These are phyloP conservation scores for Zele albiditarsus DNA, from an alignment of 2,888 invertebrate genomes.

Conservation along the genomic window DNA sequence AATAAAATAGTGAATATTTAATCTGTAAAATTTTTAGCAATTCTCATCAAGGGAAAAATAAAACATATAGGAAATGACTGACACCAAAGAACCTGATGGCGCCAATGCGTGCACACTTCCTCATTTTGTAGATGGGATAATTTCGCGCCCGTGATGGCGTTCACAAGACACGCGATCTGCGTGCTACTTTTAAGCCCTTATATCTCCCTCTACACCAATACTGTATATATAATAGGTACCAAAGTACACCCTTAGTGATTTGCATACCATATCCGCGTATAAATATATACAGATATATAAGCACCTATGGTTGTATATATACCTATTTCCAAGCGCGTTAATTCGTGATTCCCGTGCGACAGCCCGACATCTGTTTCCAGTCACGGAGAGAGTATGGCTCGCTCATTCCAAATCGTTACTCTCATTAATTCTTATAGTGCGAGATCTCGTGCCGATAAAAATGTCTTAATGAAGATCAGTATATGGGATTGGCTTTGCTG, in stretches of 20 bases:
- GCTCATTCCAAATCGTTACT: slow-evolving; percentile 28
- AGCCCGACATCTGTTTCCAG: slow-evolving; percentile 42
- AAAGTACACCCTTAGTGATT: slow-evolving; percentile 38
- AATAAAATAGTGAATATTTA: no score
- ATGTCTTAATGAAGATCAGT: slow-evolving; percentile 29
- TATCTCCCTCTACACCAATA: neutral
- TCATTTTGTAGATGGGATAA: slow-evolving; percentile 58
- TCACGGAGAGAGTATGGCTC: slow-evolving; percentile 26
- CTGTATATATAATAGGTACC: neutral
- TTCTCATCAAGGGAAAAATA: slow-evolving; percentile 41
- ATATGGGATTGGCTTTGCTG: neutral
- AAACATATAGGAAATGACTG: slow-evolving; percentile 29
- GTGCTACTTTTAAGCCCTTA: slow-evolving; percentile 35
- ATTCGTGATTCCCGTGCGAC: slow-evolving; percentile 37
- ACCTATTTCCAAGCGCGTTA: slow-evolving; percentile 32
- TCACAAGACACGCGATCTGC: slow-evolving; percentile 58
- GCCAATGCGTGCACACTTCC: slow-evolving; percentile 43
- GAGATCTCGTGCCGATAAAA: slow-evolving; percentile 30
- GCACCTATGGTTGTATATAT: neutral
- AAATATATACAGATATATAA: slow-evolving; percentile 12
- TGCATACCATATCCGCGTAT: slow-evolving; percentile 41
- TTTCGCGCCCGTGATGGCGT: slow-evolving; percentile 59
- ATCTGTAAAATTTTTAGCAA: no score
- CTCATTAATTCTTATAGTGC: slow-evolving; percentile 30
- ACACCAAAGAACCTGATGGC: slow-evolving; percentile 17